Conservation (phyloP, 2,113 vertebrate genomes). For the Microcebus griseorufus region DNA sequence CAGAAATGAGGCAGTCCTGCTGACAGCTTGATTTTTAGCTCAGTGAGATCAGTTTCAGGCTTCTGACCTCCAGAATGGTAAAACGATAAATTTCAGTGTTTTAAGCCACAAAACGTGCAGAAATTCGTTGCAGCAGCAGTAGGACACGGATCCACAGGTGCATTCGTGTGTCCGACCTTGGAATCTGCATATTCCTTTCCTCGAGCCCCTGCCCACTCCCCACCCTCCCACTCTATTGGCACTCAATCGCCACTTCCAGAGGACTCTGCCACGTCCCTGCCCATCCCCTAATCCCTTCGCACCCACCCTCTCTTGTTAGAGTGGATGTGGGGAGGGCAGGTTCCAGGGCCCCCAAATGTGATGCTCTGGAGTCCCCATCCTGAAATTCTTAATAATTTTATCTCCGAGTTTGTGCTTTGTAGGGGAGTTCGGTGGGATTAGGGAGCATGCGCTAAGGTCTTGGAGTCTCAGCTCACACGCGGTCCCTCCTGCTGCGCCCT, state of each 20-base stretch:
- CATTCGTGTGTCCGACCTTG: not conserved
- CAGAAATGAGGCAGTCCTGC: not conserved
- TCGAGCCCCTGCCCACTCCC: not conserved
- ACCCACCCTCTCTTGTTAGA: not conserved
- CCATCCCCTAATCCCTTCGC: not conserved
- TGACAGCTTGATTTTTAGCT: not conserved
- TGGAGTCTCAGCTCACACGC: not conserved
- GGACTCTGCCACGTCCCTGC: not conserved
- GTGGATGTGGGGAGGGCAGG: rapidly evolving
- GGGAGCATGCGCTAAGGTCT: not conserved
- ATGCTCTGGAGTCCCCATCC: not conserved
- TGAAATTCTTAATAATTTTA: not conserved
- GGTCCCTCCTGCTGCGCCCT: not conserved
- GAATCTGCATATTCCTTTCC: not conserved
- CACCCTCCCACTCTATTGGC: too few species aligned
- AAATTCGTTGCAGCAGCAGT: not conserved
- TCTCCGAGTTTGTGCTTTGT: not conserved
- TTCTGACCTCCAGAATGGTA: not conserved
- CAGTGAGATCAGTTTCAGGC: not conserved
- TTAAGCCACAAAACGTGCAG: not conserved
- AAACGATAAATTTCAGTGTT: not conserved
- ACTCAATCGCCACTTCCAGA: not conserved
- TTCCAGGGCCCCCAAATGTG: rapidly evolving
- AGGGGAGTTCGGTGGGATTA: not conserved
- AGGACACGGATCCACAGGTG: rapidly evolving